Evolutionary conservation across 1,140 invertebrate genomes (phyloP).

Genomic region (Heliconius eleuchia): DNA sequence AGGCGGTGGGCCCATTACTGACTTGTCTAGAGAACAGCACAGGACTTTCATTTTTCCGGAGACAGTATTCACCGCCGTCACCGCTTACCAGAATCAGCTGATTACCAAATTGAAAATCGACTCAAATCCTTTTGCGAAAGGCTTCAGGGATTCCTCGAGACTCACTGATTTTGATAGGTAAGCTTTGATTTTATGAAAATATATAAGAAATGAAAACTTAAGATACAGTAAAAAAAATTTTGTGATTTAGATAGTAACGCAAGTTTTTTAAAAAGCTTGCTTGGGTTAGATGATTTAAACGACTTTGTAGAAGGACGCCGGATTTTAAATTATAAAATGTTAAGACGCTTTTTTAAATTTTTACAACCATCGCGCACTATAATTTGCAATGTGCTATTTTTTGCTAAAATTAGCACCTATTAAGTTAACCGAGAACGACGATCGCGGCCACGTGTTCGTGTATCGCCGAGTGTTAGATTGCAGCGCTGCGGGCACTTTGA

Average conservation of each 20-base stretch:
- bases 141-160: slow-evolving; percentile 95
- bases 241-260: no score
- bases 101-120: slow-evolving; percentile 98
- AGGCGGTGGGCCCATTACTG: slow-evolving; percentile 86
- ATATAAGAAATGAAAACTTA: not conserved
- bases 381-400: slow-evolving; percentile 33
- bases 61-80: slow-evolving; percentile 98
- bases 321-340: not conserved
- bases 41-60: slow-evolving; percentile 97
- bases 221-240: no score
- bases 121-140: slow-evolving; percentile 97
- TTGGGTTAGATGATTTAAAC: not conserved
- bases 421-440: slow-evolving; percentile 29
- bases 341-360: not conserved
- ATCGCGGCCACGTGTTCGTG: slow-evolving; percentile 32
- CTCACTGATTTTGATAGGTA: slow-evolving; percentile 94
- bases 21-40: slow-evolving; percentile 88
- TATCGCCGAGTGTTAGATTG: slow-evolving; percentile 28
- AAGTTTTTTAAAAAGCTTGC: not conserved
- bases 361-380: slow-evolving; percentile 11
- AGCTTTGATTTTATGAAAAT: slow-evolving; percentile 26
- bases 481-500: slow-evolving; percentile 65
- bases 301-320: not conserved
- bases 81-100: slow-evolving; percentile 98
- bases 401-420: slow-evolving; percentile 40